Conservation (phyloP, 2,113 vertebrate genomes). For the Archilochus colubris region DNA sequence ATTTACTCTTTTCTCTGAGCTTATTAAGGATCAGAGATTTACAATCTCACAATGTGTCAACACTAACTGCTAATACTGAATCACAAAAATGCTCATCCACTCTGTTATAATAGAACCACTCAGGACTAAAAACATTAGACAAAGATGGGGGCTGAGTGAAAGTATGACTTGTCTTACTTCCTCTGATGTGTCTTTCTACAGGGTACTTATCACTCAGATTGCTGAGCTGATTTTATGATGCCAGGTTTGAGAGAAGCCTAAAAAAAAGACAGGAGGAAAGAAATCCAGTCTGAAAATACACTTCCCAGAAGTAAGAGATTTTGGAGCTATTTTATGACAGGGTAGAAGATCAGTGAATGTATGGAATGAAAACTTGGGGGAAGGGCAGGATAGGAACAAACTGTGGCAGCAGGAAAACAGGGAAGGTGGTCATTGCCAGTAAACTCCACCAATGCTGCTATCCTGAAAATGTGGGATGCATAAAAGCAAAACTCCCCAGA, state of each 20-base stretch:
- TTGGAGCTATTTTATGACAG: not conserved
- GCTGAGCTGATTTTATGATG: not conserved
- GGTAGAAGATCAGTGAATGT: not conserved
- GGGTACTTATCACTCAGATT: not conserved
- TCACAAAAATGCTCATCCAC: not conserved
- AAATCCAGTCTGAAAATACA: not conserved
- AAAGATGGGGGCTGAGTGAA: not conserved
- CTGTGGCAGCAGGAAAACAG: not conserved
- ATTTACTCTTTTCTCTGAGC: not conserved
- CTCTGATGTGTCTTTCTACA: not conserved
- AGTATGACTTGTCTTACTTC: not conserved
- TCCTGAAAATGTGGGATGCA: not conserved
- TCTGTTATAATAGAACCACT: not conserved
- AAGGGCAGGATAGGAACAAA: not conserved
- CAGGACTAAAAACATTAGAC: not conserved
- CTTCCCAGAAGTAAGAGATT: not conserved
- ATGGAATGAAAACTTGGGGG: not conserved
- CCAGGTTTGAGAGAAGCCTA: not conserved
- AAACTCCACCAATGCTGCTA: not conserved
- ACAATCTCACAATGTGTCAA: fast-evolving
- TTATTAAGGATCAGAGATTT: not conserved
- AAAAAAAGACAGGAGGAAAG: not conserved
- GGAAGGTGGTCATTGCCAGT: not conserved
- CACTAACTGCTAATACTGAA: not conserved
- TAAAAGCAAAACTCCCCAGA: not conserved